Conservation (phyloP, 2,888 invertebrate genomes). For the Chloroclystis v-ata region DNA sequence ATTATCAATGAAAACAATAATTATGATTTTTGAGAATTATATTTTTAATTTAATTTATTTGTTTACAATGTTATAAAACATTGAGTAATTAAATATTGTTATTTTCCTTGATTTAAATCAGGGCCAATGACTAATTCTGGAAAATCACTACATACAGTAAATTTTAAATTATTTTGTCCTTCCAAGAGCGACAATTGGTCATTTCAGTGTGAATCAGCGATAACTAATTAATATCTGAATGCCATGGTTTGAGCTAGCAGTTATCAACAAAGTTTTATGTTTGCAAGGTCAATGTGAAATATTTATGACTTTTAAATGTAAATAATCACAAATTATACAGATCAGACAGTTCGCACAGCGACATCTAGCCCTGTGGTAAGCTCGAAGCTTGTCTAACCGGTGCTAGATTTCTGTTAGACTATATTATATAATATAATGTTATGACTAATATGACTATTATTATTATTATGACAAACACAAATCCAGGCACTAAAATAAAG, state of each 20-base stretch:
- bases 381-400: too few relatives aligned
- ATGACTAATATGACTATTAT: too few relatives aligned
- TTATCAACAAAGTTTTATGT: background rate
- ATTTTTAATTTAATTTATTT: constrained; percentile 1
- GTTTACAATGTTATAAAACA: constrained; percentile 3
- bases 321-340: too few relatives aligned
- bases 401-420: too few relatives aligned
- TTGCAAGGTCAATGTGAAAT: background rate
- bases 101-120: constrained; percentile 18
- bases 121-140: constrained; percentile 20
- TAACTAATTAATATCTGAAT: constrained; percentile 5
- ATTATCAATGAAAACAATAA: too few relatives aligned
- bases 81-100: background rate
- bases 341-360: too few relatives aligned
- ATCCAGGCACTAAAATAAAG: too few relatives aligned
- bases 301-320: too few relatives aligned
- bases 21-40: too few relatives aligned
- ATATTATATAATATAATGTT: too few relatives aligned
- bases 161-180: background rate
- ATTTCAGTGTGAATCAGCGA: background rate
- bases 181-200: background rate
- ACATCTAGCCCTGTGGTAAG: too few relatives aligned
- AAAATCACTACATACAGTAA: background rate
- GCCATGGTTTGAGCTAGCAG: background rate
- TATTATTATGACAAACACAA: too few relatives aligned